phyloP scores from a whole-genome alignment of 2,888 invertebrate genomes.

The Apomyelois bistriatella region DNA sequence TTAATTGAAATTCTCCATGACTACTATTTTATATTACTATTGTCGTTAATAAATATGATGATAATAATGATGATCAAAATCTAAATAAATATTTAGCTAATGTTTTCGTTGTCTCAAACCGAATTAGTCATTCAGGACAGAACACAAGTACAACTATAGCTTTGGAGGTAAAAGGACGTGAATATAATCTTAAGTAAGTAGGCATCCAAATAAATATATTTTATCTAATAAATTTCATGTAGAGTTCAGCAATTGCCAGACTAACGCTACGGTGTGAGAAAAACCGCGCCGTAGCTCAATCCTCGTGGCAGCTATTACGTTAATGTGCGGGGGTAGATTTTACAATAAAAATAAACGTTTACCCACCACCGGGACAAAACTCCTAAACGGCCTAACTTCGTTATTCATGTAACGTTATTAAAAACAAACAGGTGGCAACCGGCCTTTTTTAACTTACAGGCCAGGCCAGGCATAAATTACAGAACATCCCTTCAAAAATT shows the following conservation, averaged over 20 bases:
- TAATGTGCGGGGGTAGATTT: conserved; percentile 64
- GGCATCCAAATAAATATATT: no score
- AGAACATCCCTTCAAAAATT: conserved; percentile 16
- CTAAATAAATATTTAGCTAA: no score
- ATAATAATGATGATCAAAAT: no score
- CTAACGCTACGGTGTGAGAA: conserved; percentile 8
- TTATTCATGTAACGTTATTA: conserved; percentile 54
- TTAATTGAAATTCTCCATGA: background rate
- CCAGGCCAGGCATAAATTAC: conserved; percentile 34
- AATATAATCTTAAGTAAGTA: no score
- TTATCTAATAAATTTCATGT: no score
- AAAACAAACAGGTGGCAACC: conserved; percentile 42
- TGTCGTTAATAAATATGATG: no score
- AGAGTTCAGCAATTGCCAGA: background rate
- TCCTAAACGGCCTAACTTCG: conserved; percentile 57
- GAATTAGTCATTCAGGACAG: no score
- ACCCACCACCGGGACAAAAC: conserved; percentile 48
- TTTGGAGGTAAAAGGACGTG: no score
- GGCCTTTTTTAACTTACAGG: conserved; percentile 35
- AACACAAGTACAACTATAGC: no score
- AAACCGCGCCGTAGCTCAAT: conserved; percentile 16
- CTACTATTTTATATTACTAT: no score
- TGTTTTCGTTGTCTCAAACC: no score
- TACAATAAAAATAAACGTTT: conserved; percentile 71
- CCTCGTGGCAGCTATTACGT: conserved; percentile 61